phyloP scores from a whole-genome alignment of 2,888 invertebrate species.

The Tenthredo livida region DNA sequence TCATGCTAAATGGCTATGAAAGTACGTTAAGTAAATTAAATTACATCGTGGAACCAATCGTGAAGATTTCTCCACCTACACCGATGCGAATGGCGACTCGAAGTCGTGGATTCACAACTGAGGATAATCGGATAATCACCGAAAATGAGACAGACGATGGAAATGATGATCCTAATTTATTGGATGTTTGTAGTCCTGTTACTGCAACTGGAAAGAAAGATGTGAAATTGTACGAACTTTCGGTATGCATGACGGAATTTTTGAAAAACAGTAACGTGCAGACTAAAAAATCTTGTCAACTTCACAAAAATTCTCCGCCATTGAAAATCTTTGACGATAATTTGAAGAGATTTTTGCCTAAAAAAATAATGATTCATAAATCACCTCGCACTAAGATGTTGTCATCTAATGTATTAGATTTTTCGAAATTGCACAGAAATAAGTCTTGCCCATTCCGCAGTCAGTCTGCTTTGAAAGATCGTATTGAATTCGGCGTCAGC shows the following conservation, averaged over 20 bases:
- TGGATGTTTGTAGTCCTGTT: background rate
- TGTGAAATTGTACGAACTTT: constrained; percentile 33
- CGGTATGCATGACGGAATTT: constrained; percentile 27
- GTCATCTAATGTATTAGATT: background rate
- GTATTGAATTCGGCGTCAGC: background rate
- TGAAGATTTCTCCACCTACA: constrained; percentile 58
- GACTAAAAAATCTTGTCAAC: constrained; percentile 58
- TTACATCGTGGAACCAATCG: constrained; percentile 56
- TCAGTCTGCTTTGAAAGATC: background rate
- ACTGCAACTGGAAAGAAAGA: background rate
- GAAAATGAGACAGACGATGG: background rate
- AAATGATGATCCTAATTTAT: background rate
- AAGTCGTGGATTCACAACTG: background rate
- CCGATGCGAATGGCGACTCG: constrained; percentile 35
- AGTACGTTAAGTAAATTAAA: background rate
- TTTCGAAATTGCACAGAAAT: constrained; percentile 34
- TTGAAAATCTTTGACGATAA: constrained; percentile 61
- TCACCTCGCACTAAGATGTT: background rate
- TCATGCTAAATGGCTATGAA: background rate
- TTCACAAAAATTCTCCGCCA: constrained; percentile 57
- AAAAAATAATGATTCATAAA: constrained; percentile 8
- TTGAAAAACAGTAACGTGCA: constrained; percentile 53
- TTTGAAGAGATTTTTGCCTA: constrained; percentile 59
- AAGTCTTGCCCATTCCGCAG: constrained; percentile 23
- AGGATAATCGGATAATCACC: background rate